Evolutionary conservation across 2,113 vertebrate genomes (phyloP), one percentile per base, ranked within the genome.

Genomic region (Bostrychus sinensis): DNA sequence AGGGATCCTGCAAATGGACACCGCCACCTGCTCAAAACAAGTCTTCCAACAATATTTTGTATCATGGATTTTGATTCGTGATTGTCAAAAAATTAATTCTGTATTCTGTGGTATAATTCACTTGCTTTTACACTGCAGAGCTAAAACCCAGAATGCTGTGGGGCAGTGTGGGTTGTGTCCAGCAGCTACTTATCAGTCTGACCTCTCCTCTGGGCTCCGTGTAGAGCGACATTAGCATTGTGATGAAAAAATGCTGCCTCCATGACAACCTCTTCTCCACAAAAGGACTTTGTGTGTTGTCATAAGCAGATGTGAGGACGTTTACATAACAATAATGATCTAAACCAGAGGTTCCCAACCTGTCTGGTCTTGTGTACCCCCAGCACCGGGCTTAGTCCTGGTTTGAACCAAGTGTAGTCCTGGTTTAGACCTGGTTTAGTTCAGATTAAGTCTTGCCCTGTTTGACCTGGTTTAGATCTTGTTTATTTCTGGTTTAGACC

Each of bases 11-110:
- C 48, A 72, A 45, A 54, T 1, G 48, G 42, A 25, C 53, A 54
- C 22, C 41, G 62, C 67, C 58, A 75, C 72, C 66, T 73, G 70
- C 58, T 62, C 12, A 61, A 26, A 1, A 22, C 59, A 70, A n/a
- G 60, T 28, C 56, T 50, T 56, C 16, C 32, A 58, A 46, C 36
- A 67, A 58, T 17, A 8, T 42, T 63, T 41, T 14, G 62, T 23
- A 38, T 0, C n/a, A 39, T 56, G 30, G 45, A n/a, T n/a, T n/a
- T n/a, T 20, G 7, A 13, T 23, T 51, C 48, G 16, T 51, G 23
- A n/a, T 14, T 25, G 45, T 25, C 20, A 46, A 20, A 46, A 45
- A 12, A 9, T 22, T 8, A 45, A 45, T 45, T 45, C 17, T 45
- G n/a, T n/a, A n/a, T n/a, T 45, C 22, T 20, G 17, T 22, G n/a